Evolutionary conservation across 2,888 invertebrate species (phyloP), one percentile per base, ranked within the genome.

Genomic region (Dinocampus coccinellae): DNA sequence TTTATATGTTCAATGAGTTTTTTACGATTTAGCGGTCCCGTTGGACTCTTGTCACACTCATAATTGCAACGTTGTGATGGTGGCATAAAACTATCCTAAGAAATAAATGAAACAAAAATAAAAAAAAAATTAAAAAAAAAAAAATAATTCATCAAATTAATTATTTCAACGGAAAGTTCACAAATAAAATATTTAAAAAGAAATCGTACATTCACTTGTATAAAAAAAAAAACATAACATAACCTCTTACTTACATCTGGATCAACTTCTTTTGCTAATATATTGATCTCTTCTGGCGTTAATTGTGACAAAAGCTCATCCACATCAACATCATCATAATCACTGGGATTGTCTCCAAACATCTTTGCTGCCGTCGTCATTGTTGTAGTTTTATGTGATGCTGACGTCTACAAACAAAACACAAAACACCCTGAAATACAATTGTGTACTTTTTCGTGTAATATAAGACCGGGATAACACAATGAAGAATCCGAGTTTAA

Each of bases 261-360:
- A 90, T 99, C 99, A 81, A 98, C 98, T 91, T 99, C 98, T 90
- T 97, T 97, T 83, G 98, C 97, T 84, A 99, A 91, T 88, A 98
- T 95, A 84, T 96, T 97, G 80, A 99, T 93, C 90, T 99, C 99
- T 87, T 98, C 98, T 64, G 95, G 93, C 73, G 97, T 94, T 77
- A 99, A 91, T 88, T 98, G 97, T 70, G 95, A 91, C 82, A 99
- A 90, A 74, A 99, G 91, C 82, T 97, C 96, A 87, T 99, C 99
- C 80, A 99, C 95, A 88, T 99, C 98, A 84, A 97, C 93, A 88
- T 98, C 96, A 88, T 97, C 97, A 87, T 96, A 97, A 82, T 94
- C 92, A 84, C 94, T 94, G 83, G 97, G 90, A 88, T 97, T 96
- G 89, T 95, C 95, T 83, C 97, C 96, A 86, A 94, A 96, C 82